Base-by-base conservation (phyloP, 2,113 vertebrate genomes). In the Struthio camelus region DNA sequence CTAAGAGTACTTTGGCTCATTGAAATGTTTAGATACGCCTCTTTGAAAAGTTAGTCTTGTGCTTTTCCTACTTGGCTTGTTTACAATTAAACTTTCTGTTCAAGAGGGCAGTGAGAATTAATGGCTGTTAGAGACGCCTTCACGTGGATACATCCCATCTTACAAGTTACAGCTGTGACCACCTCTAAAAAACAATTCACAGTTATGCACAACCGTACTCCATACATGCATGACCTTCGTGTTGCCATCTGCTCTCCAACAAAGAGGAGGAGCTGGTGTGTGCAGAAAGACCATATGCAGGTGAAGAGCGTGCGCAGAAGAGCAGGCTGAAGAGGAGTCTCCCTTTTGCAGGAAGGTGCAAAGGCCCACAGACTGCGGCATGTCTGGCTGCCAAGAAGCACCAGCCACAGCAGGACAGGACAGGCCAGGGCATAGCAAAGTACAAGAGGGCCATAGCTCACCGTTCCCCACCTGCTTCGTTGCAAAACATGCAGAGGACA, bases 301-400 rank as follows among this genome's bases (percentile, higher is more conserved):
- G 75, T 1, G 4, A 38, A 80, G 46, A 59, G 67, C 22, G 51
- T 51, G 12, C 44, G 1, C 8, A 30, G n/a, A 19, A 19, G 16
- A 24, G 22, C 38, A n/a, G 51, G 14, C 27, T 87, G 62, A 32
- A 65, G 34, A 75, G 15, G 20, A 20, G 6, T 56, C 14, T 11
- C 36, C 3, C 8, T 0, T 3, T 0, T 3, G 1, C 36, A 50
- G 66, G 34, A 46, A 7, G 2, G 2, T 2, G 32, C 15, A 2
- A 22, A 32, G 17, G 3, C 11, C 27, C 16, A 50, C 2, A 1
- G 11, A 53, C 11, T 4, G n/a, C 24, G 22, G 44, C 56, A 16
- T 10, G 2, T 13, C 40, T 44, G n/a, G 30, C 27, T 32, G 44
- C 77, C 44, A 32, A 25, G 38, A 25, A 3, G 4, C 44, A 61